These are phyloP conservation scores for Typhlomys cinereus DNA, from an alignment of 2,113 vertebrate genomes.

Conservation along the genomic window DNA sequence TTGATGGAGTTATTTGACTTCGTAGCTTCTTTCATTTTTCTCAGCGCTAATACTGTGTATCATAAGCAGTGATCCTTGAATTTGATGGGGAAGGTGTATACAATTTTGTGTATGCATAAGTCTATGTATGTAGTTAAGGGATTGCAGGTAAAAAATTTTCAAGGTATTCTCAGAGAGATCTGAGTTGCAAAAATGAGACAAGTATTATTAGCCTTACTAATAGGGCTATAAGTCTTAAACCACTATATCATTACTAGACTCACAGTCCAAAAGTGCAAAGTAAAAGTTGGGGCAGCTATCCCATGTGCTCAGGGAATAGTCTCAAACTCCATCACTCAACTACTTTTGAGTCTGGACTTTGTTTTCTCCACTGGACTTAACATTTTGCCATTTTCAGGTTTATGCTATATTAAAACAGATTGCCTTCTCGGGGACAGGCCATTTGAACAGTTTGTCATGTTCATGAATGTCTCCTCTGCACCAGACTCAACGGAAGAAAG, in stretches of 20 bases:
- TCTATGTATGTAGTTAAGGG: not conserved
- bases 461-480: not conserved
- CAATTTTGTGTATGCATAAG: not conserved
- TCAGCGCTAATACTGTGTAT: not conserved
- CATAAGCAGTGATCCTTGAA: not conserved
- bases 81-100: not conserved
- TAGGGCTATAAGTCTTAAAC: not conserved
- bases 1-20: not conserved
- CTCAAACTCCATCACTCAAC: not conserved
- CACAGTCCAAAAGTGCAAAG: not conserved
- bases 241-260: not conserved
- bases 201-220: not conserved
- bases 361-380: not conserved
- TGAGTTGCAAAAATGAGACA: not conserved
- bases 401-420: not conserved
- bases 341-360: not conserved
- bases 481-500: not conserved
- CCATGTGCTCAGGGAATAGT: not conserved
- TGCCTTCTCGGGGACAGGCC: not conserved
- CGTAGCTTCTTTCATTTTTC: not conserved
- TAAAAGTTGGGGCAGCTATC: not conserved
- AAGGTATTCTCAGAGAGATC: not conserved
- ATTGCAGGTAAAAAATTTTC: not conserved
- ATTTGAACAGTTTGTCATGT: not conserved
- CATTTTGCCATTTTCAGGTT: not conserved